Evolutionary conservation across 2,888 invertebrate genomes (phyloP).

Genomic region (Hanleya hanleyi): DNA sequence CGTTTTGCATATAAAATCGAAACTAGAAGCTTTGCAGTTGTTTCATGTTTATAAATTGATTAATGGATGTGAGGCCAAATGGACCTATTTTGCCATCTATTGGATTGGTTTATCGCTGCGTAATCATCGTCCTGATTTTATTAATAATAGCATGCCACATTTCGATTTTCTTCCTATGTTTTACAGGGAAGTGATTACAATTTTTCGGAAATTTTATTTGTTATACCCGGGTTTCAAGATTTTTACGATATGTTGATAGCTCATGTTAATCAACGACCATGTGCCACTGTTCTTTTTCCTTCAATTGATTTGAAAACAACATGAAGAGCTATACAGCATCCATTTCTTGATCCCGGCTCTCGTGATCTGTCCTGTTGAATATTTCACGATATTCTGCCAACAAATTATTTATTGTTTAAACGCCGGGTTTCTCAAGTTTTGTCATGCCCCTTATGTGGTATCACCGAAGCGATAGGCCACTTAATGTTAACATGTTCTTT

Average conservation of each 20-base stretch:
- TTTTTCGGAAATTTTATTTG: not conserved
- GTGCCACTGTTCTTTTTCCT: not conserved
- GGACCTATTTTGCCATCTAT: not conserved
- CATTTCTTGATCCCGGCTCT: not conserved
- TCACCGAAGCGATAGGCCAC: not conserved
- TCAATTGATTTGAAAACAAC: not conserved
- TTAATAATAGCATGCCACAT: not conserved
- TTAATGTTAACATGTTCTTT: not conserved
- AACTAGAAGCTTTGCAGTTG: not conserved
- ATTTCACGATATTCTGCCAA: not conserved
- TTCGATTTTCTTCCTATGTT: not conserved
- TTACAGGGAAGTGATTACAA: not conserved
- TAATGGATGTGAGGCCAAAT: not conserved
- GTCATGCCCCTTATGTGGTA: not conserved
- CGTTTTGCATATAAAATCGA: not conserved
- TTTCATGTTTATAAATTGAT: slow-evolving; percentile 1
- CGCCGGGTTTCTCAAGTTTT: not conserved
- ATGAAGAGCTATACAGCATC: not conserved
- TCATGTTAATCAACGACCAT: not conserved
- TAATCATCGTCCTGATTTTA: not conserved
- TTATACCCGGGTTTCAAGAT: not conserved
- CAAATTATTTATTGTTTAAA: not conserved
- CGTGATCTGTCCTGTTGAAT: not conserved
- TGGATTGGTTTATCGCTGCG: not conserved
- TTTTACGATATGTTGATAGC: not conserved